phyloP scores from a whole-genome alignment of 2,888 invertebrate genomes.

The Apamea epomidion region DNA sequence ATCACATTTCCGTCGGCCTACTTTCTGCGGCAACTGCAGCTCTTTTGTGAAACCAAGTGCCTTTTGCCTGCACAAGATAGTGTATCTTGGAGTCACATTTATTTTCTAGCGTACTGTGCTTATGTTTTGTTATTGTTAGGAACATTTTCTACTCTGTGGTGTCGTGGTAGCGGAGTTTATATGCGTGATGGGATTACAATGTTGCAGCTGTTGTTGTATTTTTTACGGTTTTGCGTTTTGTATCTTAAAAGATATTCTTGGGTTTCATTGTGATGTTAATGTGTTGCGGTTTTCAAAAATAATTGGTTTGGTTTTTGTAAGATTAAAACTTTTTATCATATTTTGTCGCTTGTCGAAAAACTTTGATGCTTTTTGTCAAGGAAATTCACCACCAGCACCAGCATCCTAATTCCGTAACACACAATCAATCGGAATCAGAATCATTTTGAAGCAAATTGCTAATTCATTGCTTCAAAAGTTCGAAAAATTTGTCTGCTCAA shows the following conservation, averaged over 20 bases:
- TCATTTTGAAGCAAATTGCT: too few relatives aligned
- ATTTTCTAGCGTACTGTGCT: constrained; percentile 52
- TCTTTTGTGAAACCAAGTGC: constrained; percentile 81
- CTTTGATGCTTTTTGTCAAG: too few relatives aligned
- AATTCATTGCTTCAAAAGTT: too few relatives aligned
- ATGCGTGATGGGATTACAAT: constrained; percentile 24
- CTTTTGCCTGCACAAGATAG: constrained; percentile 80
- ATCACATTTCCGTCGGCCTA: constrained; percentile 74
- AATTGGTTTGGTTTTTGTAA: neutral
- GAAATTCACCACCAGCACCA: too few relatives aligned
- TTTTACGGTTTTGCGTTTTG: neutral
- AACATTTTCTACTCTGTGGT: constrained; percentile 42
- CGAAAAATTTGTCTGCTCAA: too few relatives aligned
- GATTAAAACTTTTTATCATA: neutral
- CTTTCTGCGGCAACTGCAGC: constrained; percentile 74
- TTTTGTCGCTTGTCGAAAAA: neutral
- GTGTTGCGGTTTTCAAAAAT: neutral
- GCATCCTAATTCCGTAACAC: too few relatives aligned
- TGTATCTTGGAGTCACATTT: constrained; percentile 64
- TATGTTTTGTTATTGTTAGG: constrained; percentile 39
- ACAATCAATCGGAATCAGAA: too few relatives aligned
- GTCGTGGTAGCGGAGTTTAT: constrained; percentile 15
- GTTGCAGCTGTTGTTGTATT: neutral
- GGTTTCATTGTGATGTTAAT: neutral
- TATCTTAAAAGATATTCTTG: neutral